Percentiles rank a stretch among this genome's conserved stretches.
Conservation (phyloP, 2,888 invertebrate genomes). For the Agrochola circellaris region DNA sequence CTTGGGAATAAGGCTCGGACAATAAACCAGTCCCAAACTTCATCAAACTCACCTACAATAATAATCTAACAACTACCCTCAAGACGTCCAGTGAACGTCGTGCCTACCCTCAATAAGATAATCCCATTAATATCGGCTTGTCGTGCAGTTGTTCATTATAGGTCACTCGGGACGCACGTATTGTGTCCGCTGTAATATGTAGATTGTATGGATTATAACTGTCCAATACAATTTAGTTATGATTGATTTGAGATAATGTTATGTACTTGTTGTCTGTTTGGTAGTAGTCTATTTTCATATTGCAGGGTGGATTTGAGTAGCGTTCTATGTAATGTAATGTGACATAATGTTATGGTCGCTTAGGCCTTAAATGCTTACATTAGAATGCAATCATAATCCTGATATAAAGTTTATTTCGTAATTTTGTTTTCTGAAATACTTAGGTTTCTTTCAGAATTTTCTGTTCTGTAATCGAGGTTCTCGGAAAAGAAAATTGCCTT, state of each 20-base stretch:
- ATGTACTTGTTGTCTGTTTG: neutral
- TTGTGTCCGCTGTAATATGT: constrained; percentile 43
- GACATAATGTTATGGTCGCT: neutral
- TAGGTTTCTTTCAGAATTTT: neutral
- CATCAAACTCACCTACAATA: constrained; percentile 22
- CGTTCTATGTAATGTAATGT: neutral
- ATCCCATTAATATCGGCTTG: constrained; percentile 46
- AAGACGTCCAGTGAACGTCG: neutral
- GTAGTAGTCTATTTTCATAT: neutral
- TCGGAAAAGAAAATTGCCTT: neutral
- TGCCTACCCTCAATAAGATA: constrained; percentile 40
- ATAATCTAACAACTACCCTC: constrained; percentile 15
- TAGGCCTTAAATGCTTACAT: neutral
- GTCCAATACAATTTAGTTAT: constrained; percentile 29
- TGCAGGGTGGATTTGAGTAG: neutral
- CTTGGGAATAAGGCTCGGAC: neutral
- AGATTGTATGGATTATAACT: constrained; percentile 40
- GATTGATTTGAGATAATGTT: constrained; percentile 34
- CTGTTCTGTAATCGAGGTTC: neutral
- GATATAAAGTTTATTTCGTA: neutral
- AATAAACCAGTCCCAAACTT: constrained; percentile 16
- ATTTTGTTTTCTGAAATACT: neutral
- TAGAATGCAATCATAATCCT: neutral
- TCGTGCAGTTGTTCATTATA: constrained; percentile 39
- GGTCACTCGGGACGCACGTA: constrained; percentile 41